phyloP scores from a whole-genome alignment of 2,113 vertebrate genomes.

The Protobothrops mucrosquamatus region DNA sequence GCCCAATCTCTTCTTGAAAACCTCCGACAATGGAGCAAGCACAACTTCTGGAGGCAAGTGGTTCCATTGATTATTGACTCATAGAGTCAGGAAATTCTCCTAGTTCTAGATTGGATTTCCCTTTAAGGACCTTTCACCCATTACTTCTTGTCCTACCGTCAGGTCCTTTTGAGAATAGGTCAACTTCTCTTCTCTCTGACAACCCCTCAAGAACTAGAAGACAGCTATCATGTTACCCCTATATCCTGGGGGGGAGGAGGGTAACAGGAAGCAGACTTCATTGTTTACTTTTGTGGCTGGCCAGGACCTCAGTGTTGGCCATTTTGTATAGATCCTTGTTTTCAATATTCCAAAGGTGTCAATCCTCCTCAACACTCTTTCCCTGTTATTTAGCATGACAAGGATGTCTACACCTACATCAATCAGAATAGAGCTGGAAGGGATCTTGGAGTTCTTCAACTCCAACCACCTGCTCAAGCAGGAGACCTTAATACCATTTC shows the following conservation, averaged over 20 bases:
- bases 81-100: background rate
- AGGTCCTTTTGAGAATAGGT: background rate
- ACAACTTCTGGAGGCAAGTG: background rate
- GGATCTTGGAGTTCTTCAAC: background rate
- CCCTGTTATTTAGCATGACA: too few relatives aligned
- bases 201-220: background rate
- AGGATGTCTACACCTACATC: too few relatives aligned
- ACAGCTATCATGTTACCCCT: background rate
- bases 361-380: too few relatives aligned
- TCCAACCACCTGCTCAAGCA: too few relatives aligned
- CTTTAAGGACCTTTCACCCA: background rate
- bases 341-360: background rate
- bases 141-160: background rate
- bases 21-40: background rate
- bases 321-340: background rate
- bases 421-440: too few relatives aligned
- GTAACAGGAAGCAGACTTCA: too few relatives aligned
- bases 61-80: background rate
- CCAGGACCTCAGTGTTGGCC: too few relatives aligned
- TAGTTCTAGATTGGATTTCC: background rate
- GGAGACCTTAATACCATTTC: background rate
- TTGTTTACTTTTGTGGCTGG: too few relatives aligned
- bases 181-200: background rate
- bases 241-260: too few relatives aligned
- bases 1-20: background rate